phyloP scores from a whole-genome alignment of 2,888 invertebrate species.

The Macrophya annulata region DNA sequence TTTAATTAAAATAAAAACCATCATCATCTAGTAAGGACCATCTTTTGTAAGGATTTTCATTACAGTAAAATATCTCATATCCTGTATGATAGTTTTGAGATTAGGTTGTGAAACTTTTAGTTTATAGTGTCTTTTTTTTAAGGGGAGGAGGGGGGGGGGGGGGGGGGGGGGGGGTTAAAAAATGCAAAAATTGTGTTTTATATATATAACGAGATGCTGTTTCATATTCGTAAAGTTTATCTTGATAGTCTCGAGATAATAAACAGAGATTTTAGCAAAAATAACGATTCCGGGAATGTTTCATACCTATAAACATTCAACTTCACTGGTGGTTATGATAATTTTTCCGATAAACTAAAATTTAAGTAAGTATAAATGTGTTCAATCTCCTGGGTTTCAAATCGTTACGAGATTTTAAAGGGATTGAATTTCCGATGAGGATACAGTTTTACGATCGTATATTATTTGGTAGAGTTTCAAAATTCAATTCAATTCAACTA shows the following conservation, averaged over 20 bases:
- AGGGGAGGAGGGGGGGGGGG: too few relatives aligned
- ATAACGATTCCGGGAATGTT: neutral
- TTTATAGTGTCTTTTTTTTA: too few relatives aligned
- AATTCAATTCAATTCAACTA: neutral
- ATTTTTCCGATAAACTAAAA: neutral
- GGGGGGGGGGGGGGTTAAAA: too few relatives aligned
- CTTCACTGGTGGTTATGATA: conserved; percentile 1
- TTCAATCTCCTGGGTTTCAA: neutral
- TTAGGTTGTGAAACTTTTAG: too few relatives aligned
- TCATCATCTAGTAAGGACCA: too few relatives aligned
- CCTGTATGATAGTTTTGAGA: too few relatives aligned
- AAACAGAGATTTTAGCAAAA: neutral
- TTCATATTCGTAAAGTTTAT: neutral
- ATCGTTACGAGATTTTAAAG: neutral
- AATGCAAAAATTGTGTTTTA: too few relatives aligned
- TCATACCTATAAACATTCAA: neutral
- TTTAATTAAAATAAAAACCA: too few relatives aligned
- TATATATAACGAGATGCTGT: neutral
- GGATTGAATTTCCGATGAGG: neutral
- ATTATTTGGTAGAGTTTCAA: neutral
- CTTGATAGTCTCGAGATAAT: neutral
- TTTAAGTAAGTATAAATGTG: neutral
- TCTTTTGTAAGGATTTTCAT: too few relatives aligned
- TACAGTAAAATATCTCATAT: too few relatives aligned
- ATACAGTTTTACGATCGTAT: neutral